phyloP scores from a whole-genome alignment of 35 echinoderm and acorn worm genomes.

The Antedon bifida region DNA sequence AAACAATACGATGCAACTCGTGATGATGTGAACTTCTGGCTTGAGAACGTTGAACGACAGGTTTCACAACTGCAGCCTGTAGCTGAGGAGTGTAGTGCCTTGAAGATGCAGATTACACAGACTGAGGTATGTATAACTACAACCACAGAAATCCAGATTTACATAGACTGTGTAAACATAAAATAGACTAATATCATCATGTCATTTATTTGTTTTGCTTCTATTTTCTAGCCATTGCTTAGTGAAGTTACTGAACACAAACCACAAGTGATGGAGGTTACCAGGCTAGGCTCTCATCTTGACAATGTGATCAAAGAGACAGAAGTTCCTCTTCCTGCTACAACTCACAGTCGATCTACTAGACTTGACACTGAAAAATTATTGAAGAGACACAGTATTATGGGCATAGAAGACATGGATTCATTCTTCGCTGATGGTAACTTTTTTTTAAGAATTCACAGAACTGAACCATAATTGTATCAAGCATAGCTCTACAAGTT shows the following conservation, averaged over 20 bases:
- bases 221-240: constrained; percentile 26
- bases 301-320: constrained; percentile 49
- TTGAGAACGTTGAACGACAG: constrained; percentile 53
- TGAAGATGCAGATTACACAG: constrained; percentile 45
- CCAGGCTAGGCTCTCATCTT: constrained; percentile 35
- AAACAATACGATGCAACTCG: constrained; percentile 43
- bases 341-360: constrained; percentile 57
- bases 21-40: constrained; percentile 61
- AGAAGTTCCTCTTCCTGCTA: constrained; percentile 27
- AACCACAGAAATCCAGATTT: background rate
- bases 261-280: constrained; percentile 28
- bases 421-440: constrained; percentile 53
- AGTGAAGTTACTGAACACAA: constrained; percentile 53
- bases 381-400: constrained; percentile 33
- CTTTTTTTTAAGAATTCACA: too few species aligned
- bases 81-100: constrained; percentile 41
- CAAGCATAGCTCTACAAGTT: too few species aligned
- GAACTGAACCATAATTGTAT: too few species aligned
- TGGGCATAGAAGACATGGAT: constrained; percentile 35
- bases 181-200: too few species aligned
- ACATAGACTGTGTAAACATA: too few species aligned
- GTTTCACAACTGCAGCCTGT: constrained; percentile 68
- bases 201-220: background rate
- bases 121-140: background rate
- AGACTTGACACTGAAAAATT: constrained; percentile 20